A percentile compares a stretch with the other conserved stretches of the same genome.
phyloP scores from a whole-genome alignment of 2,113 vertebrate genomes.

The Actenoides lindsayi region DNA sequence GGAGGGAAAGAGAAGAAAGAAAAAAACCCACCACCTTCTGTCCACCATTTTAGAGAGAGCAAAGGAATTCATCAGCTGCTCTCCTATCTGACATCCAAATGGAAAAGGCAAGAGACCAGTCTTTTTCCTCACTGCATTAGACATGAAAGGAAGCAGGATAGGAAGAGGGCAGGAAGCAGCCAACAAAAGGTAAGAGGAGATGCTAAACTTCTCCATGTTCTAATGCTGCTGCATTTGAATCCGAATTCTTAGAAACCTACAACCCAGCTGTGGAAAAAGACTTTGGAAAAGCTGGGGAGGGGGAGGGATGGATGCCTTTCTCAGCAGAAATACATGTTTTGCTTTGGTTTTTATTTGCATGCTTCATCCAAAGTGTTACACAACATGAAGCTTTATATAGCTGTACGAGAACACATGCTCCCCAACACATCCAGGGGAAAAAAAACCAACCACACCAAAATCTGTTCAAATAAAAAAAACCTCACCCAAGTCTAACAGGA shows the following conservation, averaged over 20 bases:
- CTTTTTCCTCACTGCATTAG: background rate
- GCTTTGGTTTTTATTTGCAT: constrained; percentile 9
- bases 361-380: constrained; percentile 25
- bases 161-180: constrained; percentile 28
- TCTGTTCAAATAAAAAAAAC: background rate
- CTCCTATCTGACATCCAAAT: background rate
- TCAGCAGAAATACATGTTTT: background rate
- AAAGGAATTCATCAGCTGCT: constrained; percentile 16
- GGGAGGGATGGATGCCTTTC: background rate
- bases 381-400: constrained; percentile 19
- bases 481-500: background rate
- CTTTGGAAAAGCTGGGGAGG: background rate
- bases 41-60: constrained; percentile 33
- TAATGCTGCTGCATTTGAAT: constrained; percentile 3
- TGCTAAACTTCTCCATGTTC: background rate
- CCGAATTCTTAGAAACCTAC: background rate
- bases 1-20: constrained; percentile 10
- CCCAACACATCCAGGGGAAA: background rate
- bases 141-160: background rate
- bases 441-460: background rate
- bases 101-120: background rate
- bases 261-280: background rate
- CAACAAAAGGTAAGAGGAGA: constrained; percentile 50
- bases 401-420: background rate
- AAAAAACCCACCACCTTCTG: background rate